These are phyloP conservation scores for Tapirus indicus DNA, from an alignment of 2,797 vertebrate genomes.

Conservation along the genomic window DNA sequence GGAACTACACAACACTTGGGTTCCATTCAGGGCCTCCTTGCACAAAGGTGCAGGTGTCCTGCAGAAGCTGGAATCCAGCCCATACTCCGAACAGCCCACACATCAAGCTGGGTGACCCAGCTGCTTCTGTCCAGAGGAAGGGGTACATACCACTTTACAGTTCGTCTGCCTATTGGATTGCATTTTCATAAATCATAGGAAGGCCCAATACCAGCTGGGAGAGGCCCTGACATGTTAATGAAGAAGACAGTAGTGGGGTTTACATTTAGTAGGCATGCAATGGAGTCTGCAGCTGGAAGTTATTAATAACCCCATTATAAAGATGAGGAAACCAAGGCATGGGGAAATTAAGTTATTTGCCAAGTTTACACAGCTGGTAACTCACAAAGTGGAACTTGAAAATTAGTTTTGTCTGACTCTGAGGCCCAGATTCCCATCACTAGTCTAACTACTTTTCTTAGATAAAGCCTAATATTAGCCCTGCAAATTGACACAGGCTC, in stretches of 20 bases:
- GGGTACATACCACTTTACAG: neutral
- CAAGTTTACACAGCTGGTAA: neutral
- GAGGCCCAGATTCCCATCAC: neutral
- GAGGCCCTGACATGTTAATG: neutral
- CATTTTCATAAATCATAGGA: slow-evolving; percentile 4
- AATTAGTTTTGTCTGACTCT: slow-evolving; percentile 16
- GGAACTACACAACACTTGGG: neutral
- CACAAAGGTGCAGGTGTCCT: neutral
- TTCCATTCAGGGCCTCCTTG: neutral
- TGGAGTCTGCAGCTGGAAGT: neutral
- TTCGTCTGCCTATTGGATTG: neutral
- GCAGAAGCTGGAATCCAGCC: neutral
- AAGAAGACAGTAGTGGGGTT: neutral
- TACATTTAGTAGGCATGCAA: neutral
- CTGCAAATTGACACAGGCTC: slow-evolving; percentile 25
- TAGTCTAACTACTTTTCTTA: neutral
- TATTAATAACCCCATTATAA: slow-evolving; percentile 44
- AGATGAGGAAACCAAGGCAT: slow-evolving; percentile 36
- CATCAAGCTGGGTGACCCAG: neutral
- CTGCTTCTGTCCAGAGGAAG: neutral
- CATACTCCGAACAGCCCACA: neutral
- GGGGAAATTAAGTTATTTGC: slow-evolving; percentile 43
- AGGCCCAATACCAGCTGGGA: neutral
- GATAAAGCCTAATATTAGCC: neutral
- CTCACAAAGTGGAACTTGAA: slow-evolving; percentile 30